Conservation (phyloP, 2,113 vertebrate species). For the Phoxinus phoxinus region DNA sequence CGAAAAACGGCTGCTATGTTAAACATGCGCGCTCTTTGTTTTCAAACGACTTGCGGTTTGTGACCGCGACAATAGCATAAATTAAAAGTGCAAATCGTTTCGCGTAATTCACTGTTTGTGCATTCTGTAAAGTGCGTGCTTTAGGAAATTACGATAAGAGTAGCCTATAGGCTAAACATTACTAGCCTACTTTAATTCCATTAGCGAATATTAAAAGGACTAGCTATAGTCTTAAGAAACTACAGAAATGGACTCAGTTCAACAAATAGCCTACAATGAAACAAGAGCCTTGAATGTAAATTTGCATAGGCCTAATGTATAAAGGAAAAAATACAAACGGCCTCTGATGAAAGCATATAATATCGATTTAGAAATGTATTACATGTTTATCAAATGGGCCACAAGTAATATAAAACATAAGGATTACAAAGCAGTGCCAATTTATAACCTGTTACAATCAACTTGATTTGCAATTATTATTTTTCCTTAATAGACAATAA, state of each 20-base stretch:
- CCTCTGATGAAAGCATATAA: conserved; percentile 22
- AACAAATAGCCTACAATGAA: not conserved
- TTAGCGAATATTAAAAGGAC: not conserved
- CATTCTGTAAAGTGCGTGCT: not conserved
- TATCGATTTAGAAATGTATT: conserved; percentile 10
- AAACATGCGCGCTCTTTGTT: not conserved
- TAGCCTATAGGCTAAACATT: not conserved
- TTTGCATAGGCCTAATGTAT: not conserved
- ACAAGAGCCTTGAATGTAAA: not conserved
- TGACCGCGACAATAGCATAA: not conserved
- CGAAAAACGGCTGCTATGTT: not conserved
- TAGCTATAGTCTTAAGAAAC: not conserved
- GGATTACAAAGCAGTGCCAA: conserved; percentile 6
- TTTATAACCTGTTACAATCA: conserved; percentile 4
- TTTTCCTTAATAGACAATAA: conserved; percentile 25
- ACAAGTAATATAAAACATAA: conserved; percentile 25
- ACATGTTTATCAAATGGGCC: not conserved
- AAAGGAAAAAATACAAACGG: conserved; percentile 8
- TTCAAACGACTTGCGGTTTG: not conserved
- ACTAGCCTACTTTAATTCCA: not conserved
- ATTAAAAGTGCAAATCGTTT: not conserved
- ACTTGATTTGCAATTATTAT: conserved; percentile 10
- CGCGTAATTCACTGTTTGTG: not conserved
- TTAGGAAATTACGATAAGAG: not conserved
- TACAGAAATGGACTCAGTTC: not conserved